Conservation (phyloP, 2,888 invertebrate species). For the Lacanobia oleracea region DNA sequence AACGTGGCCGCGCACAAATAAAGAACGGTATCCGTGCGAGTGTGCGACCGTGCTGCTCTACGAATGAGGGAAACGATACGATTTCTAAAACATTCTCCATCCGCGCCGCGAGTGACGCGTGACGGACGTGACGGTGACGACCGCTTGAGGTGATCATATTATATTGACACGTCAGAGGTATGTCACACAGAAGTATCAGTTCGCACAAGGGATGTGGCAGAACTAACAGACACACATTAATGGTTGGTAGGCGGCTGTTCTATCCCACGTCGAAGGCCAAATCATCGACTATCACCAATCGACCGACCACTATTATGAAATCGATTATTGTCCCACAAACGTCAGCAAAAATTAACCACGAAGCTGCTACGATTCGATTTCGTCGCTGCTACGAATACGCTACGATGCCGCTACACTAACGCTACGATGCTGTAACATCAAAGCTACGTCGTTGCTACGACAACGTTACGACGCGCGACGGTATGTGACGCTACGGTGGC, state of each 20-base stretch:
- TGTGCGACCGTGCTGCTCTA: background rate
- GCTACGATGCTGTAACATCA: background rate
- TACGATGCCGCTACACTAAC: background rate
- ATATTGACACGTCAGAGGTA: background rate
- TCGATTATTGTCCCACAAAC: background rate
- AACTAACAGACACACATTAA: background rate
- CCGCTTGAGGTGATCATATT: background rate
- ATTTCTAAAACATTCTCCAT: constrained; percentile 51
- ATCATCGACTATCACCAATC: background rate
- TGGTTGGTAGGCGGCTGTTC: background rate
- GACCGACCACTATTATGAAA: background rate
- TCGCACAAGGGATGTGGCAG: background rate
- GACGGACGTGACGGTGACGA: constrained; percentile 1
- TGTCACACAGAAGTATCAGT: background rate
- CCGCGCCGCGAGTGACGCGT: background rate
- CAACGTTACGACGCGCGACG: background rate
- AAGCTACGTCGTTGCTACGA: background rate
- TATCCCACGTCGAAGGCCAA: background rate
- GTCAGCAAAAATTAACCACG: background rate
- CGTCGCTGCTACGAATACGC: background rate
- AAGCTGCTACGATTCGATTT: background rate
- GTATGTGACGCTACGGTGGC: too few relatives aligned
- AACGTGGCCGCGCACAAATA: constrained; percentile 4
- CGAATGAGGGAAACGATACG: constrained; percentile 17
- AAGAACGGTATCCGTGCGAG: background rate